Evolutionary conservation across 2,113 vertebrate genomes (phyloP).

Genomic region (Malurus elegans): DNA sequence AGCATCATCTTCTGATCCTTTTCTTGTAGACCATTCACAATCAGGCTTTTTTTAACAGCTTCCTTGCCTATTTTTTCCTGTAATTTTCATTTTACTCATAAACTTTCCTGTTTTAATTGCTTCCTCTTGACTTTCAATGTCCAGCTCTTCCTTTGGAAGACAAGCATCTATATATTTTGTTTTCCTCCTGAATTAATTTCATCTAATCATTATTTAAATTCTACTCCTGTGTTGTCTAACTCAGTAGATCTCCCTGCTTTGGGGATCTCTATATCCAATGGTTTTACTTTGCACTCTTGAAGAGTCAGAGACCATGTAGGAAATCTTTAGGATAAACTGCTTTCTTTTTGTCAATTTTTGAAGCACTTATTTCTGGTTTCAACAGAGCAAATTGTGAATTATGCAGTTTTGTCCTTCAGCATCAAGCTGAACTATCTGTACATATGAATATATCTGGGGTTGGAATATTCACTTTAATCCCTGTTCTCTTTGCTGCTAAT

Average conservation of each 20-base stretch:
- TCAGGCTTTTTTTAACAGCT: not conserved
- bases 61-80: not conserved
- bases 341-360: not conserved
- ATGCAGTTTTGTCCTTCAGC: not conserved
- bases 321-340: not conserved
- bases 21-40: not conserved
- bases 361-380: not conserved
- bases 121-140: not conserved
- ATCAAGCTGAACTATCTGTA: not conserved
- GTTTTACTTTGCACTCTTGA: not conserved
- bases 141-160: not conserved
- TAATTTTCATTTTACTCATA: not conserved
- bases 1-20: not conserved
- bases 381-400: not conserved
- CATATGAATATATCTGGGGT: not conserved
- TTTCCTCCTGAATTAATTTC: not conserved
- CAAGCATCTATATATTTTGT: not conserved
- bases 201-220: not conserved
- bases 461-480: not conserved
- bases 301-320: not conserved
- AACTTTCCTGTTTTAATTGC: not conserved
- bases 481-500: not conserved
- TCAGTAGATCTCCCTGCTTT: not conserved
- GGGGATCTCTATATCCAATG: not conserved
- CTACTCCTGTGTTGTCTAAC: not conserved